Percentiles rank a stretch among this genome's conserved stretches.
phyloP scores from a whole-genome alignment of 64 coral and sea anemone species.

The Dendrophyllia cribrosa region DNA sequence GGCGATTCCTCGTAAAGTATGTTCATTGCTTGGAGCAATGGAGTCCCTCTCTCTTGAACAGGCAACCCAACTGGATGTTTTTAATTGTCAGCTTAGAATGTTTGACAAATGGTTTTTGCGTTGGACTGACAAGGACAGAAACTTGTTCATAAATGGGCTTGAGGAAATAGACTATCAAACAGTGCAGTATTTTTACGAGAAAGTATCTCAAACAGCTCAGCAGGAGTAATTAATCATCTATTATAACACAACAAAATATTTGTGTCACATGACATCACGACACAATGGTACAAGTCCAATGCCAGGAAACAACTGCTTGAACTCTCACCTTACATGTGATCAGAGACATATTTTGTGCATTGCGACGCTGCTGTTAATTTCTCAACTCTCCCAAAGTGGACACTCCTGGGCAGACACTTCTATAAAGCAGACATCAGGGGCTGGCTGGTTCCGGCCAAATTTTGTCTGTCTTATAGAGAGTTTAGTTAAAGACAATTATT shows the following conservation, averaged over 20 bases:
- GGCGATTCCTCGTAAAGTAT: slow-evolving; percentile 40
- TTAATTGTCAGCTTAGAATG: slow-evolving; percentile 66
- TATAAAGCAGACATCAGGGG: too few species aligned
- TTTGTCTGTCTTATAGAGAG: too few species aligned
- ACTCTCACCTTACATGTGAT: too few species aligned
- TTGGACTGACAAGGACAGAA: slow-evolving; percentile 51
- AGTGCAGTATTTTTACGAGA: slow-evolving; percentile 57
- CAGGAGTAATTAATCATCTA: neutral
- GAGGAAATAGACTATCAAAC: slow-evolving; percentile 50
- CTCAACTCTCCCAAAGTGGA: too few species aligned
- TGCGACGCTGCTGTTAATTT: too few species aligned
- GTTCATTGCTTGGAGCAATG: slow-evolving; percentile 31
- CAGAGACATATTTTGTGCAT: too few species aligned
- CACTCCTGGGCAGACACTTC: too few species aligned
- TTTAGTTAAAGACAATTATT: too few species aligned
- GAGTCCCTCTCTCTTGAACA: slow-evolving; percentile 25
- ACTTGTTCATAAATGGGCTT: slow-evolving; percentile 55
- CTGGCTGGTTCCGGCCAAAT: too few species aligned
- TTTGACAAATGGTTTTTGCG: slow-evolving; percentile 39
- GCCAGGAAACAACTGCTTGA: too few species aligned
- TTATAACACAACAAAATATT: neutral
- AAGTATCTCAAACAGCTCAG: slow-evolving; percentile 53
- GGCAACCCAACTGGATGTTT: slow-evolving; percentile 22
- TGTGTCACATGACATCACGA: too few species aligned
- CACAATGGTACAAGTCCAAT: too few species aligned